Percentiles rank a stretch among this genome's conserved stretches.
Evolutionary conservation across 2,888 invertebrate genomes (phyloP).

Genomic region (Diplolepis rosae): DNA sequence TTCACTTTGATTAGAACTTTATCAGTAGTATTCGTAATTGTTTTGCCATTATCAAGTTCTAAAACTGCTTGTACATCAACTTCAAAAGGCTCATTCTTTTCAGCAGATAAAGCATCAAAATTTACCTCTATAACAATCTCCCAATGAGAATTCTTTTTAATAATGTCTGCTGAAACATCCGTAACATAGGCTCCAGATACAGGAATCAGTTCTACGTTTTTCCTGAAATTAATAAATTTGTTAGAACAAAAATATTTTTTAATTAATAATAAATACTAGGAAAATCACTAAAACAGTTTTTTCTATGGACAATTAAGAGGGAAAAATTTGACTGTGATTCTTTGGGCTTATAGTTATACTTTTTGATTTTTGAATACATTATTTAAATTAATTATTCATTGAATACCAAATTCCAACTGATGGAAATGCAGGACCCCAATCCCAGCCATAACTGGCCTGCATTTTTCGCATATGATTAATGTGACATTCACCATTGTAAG

Average conservation of each 20-base stretch:
- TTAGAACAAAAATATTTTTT: no score
- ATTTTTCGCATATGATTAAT: conserved; percentile 93
- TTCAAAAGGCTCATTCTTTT: conserved; percentile 18
- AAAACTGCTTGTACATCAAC: conserved; percentile 46
- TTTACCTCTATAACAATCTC: conserved; percentile 72
- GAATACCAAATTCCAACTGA: conserved; percentile 96
- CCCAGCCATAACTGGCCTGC: conserved; percentile 97
- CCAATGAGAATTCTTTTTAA: conserved; percentile 71
- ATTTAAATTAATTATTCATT: no score
- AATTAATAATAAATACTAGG: no score
- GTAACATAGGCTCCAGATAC: conserved; percentile 70
- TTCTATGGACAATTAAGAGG: no score
- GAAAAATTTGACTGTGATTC: no score
- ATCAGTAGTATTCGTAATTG: conserved; percentile 35
- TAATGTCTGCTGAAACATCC: conserved; percentile 68
- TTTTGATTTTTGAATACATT: no score
- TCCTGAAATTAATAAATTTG: no score
- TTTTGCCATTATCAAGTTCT: conserved; percentile 34
- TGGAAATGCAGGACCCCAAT: conserved; percentile 97
- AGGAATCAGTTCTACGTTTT: conserved; percentile 72
- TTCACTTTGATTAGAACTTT: conserved; percentile 31
- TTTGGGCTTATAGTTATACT: no score
- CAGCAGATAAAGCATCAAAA: conserved; percentile 64
- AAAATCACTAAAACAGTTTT: no score
- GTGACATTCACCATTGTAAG: conserved; percentile 93